These are phyloP conservation scores for Melikaiella ostensackeni DNA, from an alignment of 2,888 invertebrate species.

Conservation along the genomic window DNA sequence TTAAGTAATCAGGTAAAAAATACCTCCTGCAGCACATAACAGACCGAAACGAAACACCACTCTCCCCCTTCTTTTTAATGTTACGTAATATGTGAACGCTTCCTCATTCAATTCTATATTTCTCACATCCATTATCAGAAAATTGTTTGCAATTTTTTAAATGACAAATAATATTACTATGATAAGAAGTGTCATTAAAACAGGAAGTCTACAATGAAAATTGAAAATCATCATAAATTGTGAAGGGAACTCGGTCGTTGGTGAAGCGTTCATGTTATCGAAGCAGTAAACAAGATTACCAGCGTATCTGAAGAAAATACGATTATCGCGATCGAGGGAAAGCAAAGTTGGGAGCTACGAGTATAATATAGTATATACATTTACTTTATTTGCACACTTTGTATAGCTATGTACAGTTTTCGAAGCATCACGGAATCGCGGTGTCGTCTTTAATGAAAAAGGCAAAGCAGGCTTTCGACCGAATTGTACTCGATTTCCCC, in stretches of 20 bases:
- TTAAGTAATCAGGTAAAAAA: too few relatives aligned
- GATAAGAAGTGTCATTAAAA: too few relatives aligned
- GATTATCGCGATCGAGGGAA: conserved; percentile 19
- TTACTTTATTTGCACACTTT: not conserved
- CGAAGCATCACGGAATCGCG: not conserved
- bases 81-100: too few relatives aligned
- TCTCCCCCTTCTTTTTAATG: too few relatives aligned
- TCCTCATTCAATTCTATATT: too few relatives aligned
- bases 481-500: conserved; percentile 7
- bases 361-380: not conserved
- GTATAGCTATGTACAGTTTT: conserved; percentile 1
- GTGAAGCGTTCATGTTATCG: conserved; percentile 17
- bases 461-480: not conserved
- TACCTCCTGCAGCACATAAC: too few relatives aligned
- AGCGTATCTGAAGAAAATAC: conserved; percentile 9
- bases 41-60: too few relatives aligned
- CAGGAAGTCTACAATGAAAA: too few relatives aligned
- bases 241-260: not conserved
- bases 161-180: too few relatives aligned
- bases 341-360: not conserved
- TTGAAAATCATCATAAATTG: not conserved
- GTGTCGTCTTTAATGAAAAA: not conserved
- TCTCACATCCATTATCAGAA: too few relatives aligned
- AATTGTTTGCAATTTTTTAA: too few relatives aligned
- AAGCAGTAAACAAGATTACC: conserved; percentile 2